A percentile compares a stretch with the other conserved stretches of the same genome.
Evolutionary conservation across 2,113 vertebrate genomes (phyloP).

Genomic region (Xiphorhynchus elegans): DNA sequence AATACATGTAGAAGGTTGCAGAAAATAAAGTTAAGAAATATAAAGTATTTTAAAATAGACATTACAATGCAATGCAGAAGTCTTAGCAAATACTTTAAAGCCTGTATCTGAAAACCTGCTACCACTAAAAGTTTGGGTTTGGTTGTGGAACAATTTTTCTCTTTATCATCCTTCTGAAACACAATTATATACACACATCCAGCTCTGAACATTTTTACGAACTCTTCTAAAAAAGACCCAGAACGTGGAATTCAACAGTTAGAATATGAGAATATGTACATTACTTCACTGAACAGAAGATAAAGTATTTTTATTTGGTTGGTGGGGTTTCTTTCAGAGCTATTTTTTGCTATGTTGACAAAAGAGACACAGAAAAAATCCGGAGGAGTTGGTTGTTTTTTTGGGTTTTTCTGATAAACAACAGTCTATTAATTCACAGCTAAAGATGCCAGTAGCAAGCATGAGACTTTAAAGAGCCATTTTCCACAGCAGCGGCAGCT

Average conservation of each 20-base stretch:
- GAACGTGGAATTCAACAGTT: background rate
- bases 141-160: background rate
- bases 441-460: background rate
- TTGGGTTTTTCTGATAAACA: background rate
- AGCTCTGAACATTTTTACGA: background rate
- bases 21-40: background rate
- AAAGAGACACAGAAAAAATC: background rate
- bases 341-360: background rate
- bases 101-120: background rate
- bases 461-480: accelerated
- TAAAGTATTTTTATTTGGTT: background rate
- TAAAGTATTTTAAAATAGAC: background rate
- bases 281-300: background rate
- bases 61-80: background rate
- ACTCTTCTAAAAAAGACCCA: background rate
- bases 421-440: background rate
- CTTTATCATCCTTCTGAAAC: background rate
- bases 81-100: background rate
- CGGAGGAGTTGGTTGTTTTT: background rate
- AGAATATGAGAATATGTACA: accelerated
- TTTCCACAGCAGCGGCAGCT: no score
- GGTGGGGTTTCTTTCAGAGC: background rate
- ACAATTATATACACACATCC: accelerated
- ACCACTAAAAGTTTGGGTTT: background rate
- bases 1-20: background rate